Evolutionary conservation across 2,113 vertebrate genomes (phyloP), one percentile per base, ranked within the genome.

Genomic region (Dunckerocampus dactyliophorus): DNA sequence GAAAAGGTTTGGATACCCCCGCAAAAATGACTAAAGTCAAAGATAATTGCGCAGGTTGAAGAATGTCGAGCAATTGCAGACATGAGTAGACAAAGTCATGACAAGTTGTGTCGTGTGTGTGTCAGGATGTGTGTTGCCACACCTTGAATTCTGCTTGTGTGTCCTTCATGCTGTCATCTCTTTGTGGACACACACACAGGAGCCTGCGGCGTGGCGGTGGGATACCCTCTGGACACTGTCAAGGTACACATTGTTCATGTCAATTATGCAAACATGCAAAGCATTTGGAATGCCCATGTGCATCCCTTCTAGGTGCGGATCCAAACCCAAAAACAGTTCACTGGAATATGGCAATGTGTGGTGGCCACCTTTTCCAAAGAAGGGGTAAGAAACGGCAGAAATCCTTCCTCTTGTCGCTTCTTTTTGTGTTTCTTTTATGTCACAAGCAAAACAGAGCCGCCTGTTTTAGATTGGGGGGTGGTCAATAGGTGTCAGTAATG

Each of bases 301-400:
- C 24, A 8, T 21, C 8, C 14, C 57, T 47, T 54, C 0, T 7
- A 89, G 88, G 86, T 88, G 15, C 75, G 88, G 43, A 79, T 89
- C 68, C 88, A 89, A 74, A 89, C 88, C 28, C 88, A 88, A 72
- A 87, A 65, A 19, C 85, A 87, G 65, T 89, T 87, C 47, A 82
- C 62, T 2, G 86, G 86, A 65, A 49, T 89, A 60, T 85, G 77
- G 80, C 88, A 89, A 17, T 87, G 86, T 53, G 19, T 24, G 1
- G 48, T 4, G 1, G 43, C 74, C 0, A 89, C 88, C 0, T 81
- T 86, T 64, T 72, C 76, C 14, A 87, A 86, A 59, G 88, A 89
- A 80, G 88, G 88, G 67, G 88, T 88, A 52, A 47, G 58, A 28
- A n/a, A 20, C 7, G 31, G 5, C 31, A 34, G 31, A 34, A 5